Base-by-base conservation (phyloP, 2,888 invertebrate genomes). In the Chrysolina haemoptera region DNA sequence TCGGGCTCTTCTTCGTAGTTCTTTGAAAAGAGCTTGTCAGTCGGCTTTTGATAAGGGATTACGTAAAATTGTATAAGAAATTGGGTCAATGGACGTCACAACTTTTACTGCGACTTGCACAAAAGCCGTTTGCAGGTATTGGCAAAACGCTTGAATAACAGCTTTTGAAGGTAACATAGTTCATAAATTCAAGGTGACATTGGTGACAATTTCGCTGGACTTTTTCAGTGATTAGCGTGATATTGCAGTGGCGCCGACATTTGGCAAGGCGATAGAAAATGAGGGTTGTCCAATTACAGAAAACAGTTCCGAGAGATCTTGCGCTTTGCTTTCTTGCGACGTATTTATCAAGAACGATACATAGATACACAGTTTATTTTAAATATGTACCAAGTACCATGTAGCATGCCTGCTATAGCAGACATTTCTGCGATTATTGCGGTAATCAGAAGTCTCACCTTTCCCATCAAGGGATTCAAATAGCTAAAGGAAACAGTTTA, bases 21-120 rank as follows among this genome's bases (percentile, higher is more conserved):
- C 40, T 71, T 73, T 73, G 62, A 74, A 68, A n/a, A 74, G 71
- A 65, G 50, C 69, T 59, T 76, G 76, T 72, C 70, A 70, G 50
- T 70, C 48, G 64, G 64, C 59, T 73, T 71, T 69, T 72, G 68
- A 68, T 68, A 64, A 43, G 67, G 69, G 71, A 72, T 78, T 78
- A 76, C 70, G 75, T 75, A 73, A 76, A 78, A 71, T 74, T 78
- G 71, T 63, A 18, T 71, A 50, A 70, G 72, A 71, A 78, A 78
- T 75, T 77, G 72, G 78, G 78, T 78, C 78, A 74, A 71, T 74
- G 62, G 74, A 70, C 48, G 71, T 73, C 27, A 48, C 18, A 70
- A 67, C 67, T 67, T 67, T 55, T n/a, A 53, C 67, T 53, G 67
- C 20, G 59, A 59, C 1, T 22, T 8, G 18, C 27, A 68, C 68